Conservation (phyloP, 2,797 vertebrate genomes). For the Enteromius fasciolatus region DNA sequence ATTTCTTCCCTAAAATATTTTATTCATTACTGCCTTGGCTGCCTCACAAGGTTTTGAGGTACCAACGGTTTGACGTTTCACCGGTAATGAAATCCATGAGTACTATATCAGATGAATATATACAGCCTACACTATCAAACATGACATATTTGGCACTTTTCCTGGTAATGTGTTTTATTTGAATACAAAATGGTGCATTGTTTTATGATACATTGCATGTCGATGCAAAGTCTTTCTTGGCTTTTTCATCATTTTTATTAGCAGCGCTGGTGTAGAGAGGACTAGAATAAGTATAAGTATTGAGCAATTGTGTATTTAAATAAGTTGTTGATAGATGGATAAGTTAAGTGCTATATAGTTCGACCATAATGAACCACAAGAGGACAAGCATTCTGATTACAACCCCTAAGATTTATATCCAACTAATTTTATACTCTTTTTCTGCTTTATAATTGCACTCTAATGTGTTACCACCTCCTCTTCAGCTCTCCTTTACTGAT, state of each 20-base stretch:
- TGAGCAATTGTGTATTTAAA: background rate
- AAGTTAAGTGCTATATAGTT: background rate
- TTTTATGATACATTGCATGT: background rate
- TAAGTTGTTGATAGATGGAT: background rate
- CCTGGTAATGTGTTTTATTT: background rate
- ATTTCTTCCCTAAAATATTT: constrained; percentile 57
- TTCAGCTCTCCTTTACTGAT: constrained; percentile 38
- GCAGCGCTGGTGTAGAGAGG: background rate
- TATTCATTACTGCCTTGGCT: constrained; percentile 56
- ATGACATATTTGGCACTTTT: background rate
- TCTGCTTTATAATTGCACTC: constrained; percentile 14
- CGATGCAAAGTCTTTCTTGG: background rate
- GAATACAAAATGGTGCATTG: background rate
- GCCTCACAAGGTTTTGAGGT: constrained; percentile 51
- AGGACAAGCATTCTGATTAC: background rate
- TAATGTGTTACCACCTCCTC: constrained; percentile 16
- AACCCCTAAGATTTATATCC: background rate
- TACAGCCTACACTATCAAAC: constrained; percentile 4
- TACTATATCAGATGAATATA: constrained; percentile 38
- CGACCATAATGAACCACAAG: background rate
- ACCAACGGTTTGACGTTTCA: constrained; percentile 20
- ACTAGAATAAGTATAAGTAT: background rate
- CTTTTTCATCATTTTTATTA: constrained; percentile 14
- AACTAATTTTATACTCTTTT: background rate
- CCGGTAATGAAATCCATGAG: constrained; percentile 48